Evolutionary conservation across 92 coral and sea anemone species (phyloP).

Genomic region (Actinostola sp.): DNA sequence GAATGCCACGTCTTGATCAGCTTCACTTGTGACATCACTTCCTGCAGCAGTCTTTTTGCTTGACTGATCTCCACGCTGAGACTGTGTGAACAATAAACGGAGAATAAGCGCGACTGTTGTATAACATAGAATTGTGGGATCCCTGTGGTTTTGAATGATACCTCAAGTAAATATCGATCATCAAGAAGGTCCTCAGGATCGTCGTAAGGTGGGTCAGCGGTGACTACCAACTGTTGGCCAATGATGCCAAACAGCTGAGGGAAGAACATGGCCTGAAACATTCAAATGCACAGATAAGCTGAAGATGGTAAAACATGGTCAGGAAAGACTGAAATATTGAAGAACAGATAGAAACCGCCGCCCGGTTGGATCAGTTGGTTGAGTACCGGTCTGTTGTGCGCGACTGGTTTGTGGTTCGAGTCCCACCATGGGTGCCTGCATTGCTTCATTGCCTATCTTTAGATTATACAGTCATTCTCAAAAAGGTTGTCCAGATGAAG

Average conservation of each 20-base stretch:
- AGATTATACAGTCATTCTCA: no score
- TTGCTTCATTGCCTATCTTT: no score
- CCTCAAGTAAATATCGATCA: conserved; percentile 94
- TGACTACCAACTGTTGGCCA: conserved; percentile 80
- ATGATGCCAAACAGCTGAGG: conserved; percentile 96
- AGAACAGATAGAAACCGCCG: no score
- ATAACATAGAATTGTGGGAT: not conserved
- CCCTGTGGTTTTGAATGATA: conserved; percentile 1
- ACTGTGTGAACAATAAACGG: no score
- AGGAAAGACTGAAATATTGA: no score
- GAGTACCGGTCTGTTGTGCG: no score
- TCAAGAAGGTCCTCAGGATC: conserved; percentile 94
- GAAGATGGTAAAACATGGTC: not conserved
- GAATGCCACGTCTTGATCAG: conserved; percentile 57
- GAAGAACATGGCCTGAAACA: conserved; percentile 85
- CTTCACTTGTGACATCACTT: conserved; percentile 58
- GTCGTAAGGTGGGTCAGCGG: conserved; percentile 83
- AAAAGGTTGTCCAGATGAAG: no score
- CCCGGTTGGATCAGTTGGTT: no score
- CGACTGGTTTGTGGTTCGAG: no score
- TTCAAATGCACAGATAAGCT: not conserved
- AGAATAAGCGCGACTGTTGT: not conserved
- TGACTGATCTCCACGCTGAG: conserved; percentile 91
- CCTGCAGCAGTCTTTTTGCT: conserved; percentile 63
- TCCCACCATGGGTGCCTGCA: no score